phyloP scores from a whole-genome alignment of 2,888 invertebrate species.

The Sicus ferrugineus region DNA sequence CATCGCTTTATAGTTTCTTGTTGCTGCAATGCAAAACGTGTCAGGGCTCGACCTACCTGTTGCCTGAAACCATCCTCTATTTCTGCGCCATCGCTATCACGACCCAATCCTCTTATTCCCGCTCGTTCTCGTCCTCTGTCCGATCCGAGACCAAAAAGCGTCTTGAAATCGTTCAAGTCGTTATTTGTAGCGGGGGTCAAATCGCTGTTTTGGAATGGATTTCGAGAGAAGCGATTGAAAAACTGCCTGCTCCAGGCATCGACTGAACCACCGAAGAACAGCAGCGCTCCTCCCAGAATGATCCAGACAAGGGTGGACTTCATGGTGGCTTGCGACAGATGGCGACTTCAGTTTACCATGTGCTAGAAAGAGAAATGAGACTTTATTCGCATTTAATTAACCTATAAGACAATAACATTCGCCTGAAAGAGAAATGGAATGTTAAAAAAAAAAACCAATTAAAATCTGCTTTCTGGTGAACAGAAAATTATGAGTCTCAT shows the following conservation, averaged over 20 bases:
- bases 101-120: neutral
- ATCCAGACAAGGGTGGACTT: constrained; percentile 53
- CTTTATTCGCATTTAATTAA: neutral
- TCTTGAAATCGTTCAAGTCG: constrained; percentile 35
- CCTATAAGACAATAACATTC: neutral
- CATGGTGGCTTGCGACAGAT: constrained; percentile 43
- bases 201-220: constrained; percentile 43
- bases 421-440: neutral
- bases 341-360: constrained; percentile 17
- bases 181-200: constrained; percentile 21
- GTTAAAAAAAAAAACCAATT: neutral
- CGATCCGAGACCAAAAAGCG: constrained; percentile 31
- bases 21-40: neutral
- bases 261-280: constrained; percentile 55
- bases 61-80: constrained; percentile 39
- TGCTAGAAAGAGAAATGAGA: neutral
- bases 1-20: neutral
- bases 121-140: neutral
- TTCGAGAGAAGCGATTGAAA: constrained; percentile 84
- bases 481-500: neutral
- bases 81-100: neutral
- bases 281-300: constrained; percentile 48
- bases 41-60: constrained; percentile 46
- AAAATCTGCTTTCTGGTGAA: neutral
- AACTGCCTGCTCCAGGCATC: constrained; percentile 79